Evolutionary conservation across 2,113 vertebrate genomes (phyloP).

Genomic region (Coreoperca whiteheadi): DNA sequence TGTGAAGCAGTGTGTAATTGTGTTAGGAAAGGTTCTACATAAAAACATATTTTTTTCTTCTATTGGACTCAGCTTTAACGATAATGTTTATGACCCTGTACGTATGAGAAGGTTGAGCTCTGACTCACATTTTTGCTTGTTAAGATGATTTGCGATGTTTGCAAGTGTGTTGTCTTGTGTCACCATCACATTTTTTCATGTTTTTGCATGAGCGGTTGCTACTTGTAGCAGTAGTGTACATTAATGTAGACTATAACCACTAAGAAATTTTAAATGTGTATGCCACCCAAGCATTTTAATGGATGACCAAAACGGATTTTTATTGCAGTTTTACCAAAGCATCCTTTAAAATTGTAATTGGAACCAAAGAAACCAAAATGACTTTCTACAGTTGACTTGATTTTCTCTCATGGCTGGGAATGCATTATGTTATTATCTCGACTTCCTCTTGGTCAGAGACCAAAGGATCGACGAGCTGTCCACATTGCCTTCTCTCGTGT

Average conservation of each 20-base stretch:
- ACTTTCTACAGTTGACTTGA: slow-evolving; percentile 56
- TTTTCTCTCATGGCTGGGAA: slow-evolving; percentile 57
- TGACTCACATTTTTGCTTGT: slow-evolving; percentile 5
- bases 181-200: slow-evolving; percentile 8
- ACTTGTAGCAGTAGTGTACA: slow-evolving; percentile 6
- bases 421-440: slow-evolving; percentile 60
- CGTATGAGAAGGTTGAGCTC: background rate
- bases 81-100: background rate
- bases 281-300: slow-evolving; percentile 59
- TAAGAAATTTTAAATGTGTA: slow-evolving; percentile 2
- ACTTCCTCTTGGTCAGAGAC: slow-evolving; percentile 65
- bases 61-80: background rate
- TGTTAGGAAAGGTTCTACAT: background rate
- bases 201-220: background rate
- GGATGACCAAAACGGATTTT: slow-evolving; percentile 32
- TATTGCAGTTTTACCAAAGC: slow-evolving; percentile 47
- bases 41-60: background rate
- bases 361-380: slow-evolving; percentile 69
- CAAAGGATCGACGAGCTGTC: slow-evolving; percentile 48
- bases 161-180: slow-evolving; percentile 6
- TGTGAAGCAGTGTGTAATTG: background rate
- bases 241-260: slow-evolving; percentile 22
- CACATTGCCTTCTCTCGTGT: slow-evolving; percentile 53
- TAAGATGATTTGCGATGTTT: slow-evolving; percentile 11
- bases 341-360: slow-evolving; percentile 54